Conservation (phyloP, 2,113 vertebrate species). For the Nothobranchius kuhntae region DNA sequence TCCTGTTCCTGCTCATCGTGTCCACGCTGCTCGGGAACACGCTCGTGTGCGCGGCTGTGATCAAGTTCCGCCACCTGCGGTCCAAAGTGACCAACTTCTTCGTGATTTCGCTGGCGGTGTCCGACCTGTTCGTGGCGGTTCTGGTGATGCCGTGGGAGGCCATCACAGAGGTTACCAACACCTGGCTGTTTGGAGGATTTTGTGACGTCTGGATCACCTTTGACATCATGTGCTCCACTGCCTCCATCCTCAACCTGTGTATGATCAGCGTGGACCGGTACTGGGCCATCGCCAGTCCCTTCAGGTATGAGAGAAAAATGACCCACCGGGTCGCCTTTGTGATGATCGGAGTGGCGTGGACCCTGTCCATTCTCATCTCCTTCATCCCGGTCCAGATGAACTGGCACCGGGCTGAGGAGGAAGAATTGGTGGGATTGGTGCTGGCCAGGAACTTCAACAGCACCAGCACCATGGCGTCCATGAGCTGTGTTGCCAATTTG, state of each 20-base stretch:
- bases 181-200: slow-evolving; percentile 82
- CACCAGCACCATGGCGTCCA: neutral
- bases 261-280: slow-evolving; percentile 86
- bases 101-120: slow-evolving; percentile 82
- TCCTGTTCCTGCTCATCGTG: slow-evolving; percentile 81
- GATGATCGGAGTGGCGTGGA: slow-evolving; percentile 80
- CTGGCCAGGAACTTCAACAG: slow-evolving; percentile 20
- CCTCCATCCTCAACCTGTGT: slow-evolving; percentile 80
- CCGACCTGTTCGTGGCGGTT: slow-evolving; percentile 82
- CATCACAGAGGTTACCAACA: slow-evolving; percentile 74
- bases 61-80: slow-evolving; percentile 78
- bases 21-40: slow-evolving; percentile 81
- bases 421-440: neutral
- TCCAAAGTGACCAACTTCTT: slow-evolving; percentile 86
- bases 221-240: slow-evolving; percentile 82
- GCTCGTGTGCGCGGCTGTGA: slow-evolving; percentile 80
- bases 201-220: slow-evolving; percentile 85
- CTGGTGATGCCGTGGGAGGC: slow-evolving; percentile 87
- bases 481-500: slow-evolving; percentile 79
- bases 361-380: slow-evolving; percentile 81
- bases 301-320: slow-evolving; percentile 82
- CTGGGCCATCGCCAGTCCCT: slow-evolving; percentile 85
- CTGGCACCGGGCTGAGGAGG: slow-evolving; percentile 78
- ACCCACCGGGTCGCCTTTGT: slow-evolving; percentile 78
- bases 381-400: slow-evolving; percentile 84